These are phyloP conservation scores for Drosophila borborema DNA, from an alignment of 2,888 invertebrate species.

Conservation along the genomic window DNA sequence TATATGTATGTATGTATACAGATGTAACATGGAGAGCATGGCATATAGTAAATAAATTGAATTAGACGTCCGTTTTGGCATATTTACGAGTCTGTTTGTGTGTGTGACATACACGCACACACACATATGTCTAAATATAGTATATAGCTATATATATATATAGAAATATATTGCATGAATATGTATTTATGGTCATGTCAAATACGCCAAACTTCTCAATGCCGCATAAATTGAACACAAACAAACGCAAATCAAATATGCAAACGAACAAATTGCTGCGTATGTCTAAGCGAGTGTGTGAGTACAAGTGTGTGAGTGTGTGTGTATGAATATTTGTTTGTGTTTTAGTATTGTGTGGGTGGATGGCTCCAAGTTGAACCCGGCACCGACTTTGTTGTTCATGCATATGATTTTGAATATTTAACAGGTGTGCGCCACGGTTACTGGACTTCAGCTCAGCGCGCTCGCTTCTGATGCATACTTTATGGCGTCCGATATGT, in stretches of 20 bases:
- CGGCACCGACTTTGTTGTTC: conserved; percentile 43
- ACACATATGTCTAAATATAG: conserved; percentile 1
- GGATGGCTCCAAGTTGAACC: conserved; percentile 9
- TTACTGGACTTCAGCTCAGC: conserved; percentile 46
- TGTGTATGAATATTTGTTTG: conserved; percentile 16
- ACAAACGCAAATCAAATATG: conserved; percentile 73
- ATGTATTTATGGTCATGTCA: conserved; percentile 64
- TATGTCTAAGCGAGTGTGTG: background rate
- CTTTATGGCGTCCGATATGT: conserved; percentile 54
- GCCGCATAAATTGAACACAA: conserved; percentile 75
- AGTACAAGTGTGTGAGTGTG: conserved; percentile 4
- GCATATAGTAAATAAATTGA: conserved; percentile 65
- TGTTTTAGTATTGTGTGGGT: conserved; percentile 2
- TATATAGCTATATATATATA: conserved; percentile 11
- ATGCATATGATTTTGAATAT: conserved; percentile 79
- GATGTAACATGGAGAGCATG: conserved; percentile 31
- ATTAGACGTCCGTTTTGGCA: conserved; percentile 67
- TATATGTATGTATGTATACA: conserved; percentile 13
- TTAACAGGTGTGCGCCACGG: conserved; percentile 64
- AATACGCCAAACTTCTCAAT: conserved; percentile 73
- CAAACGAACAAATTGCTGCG: conserved; percentile 69
- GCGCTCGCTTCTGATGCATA: conserved; percentile 67
- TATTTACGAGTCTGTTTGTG: conserved; percentile 72
- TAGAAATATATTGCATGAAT: conserved; percentile 19
- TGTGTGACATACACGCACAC: conserved; percentile 4